Conservation (phyloP, 1,140 invertebrate species). For the Procambarus clarkii region DNA sequence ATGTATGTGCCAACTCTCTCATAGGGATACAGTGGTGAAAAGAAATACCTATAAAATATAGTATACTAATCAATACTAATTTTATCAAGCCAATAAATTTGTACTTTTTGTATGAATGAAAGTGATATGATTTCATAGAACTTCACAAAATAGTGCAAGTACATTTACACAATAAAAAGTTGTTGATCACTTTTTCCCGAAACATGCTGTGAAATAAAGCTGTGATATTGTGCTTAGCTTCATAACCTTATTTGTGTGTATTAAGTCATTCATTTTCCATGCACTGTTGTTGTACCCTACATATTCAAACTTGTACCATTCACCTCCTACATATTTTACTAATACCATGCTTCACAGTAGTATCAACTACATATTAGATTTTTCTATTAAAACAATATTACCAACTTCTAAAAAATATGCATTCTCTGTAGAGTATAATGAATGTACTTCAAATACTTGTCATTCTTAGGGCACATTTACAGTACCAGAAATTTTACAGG, state of each 20-base stretch:
- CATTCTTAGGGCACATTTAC: background rate
- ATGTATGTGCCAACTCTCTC: background rate
- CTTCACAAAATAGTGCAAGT: background rate
- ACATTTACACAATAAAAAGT: background rate
- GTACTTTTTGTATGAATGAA: too few relatives aligned
- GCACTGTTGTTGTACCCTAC: conserved; percentile 18
- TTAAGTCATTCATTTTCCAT: conserved; percentile 13
- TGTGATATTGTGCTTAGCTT: conserved; percentile 18
- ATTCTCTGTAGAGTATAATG: conserved; percentile 27
- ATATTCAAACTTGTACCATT: conserved; percentile 19
- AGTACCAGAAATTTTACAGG: conserved; percentile 4
- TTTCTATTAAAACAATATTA: conserved; percentile 17
- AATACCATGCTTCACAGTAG: conserved; percentile 6
- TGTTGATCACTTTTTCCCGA: conserved; percentile 8
- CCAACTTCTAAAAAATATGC: conserved; percentile 6
- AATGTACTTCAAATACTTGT: conserved; percentile 24
- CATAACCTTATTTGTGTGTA: background rate
- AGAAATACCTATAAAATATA: too few relatives aligned
- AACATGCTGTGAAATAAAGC: conserved; percentile 32
- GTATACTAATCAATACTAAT: too few relatives aligned
- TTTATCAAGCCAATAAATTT: too few relatives aligned
- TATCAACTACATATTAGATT: conserved; percentile 30
- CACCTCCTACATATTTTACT: conserved; percentile 14
- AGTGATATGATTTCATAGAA: background rate
- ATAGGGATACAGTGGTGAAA: background rate